phyloP scores from a whole-genome alignment of 1,140 invertebrate genomes.

The Dinoponera quadriceps region DNA sequence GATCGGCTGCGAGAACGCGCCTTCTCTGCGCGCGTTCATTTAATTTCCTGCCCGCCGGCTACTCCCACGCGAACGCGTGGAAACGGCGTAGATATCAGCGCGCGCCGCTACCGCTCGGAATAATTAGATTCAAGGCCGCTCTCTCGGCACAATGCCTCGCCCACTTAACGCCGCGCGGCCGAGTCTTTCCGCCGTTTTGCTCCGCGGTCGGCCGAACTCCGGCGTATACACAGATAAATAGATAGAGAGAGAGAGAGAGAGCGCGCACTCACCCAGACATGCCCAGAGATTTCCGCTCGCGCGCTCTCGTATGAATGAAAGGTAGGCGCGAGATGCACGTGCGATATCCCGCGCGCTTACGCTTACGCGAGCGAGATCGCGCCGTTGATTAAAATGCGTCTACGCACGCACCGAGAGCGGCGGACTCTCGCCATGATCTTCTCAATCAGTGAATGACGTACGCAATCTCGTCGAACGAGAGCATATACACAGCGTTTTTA shows the following conservation, averaged over 20 bases:
- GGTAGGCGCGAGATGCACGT: constrained; percentile 18
- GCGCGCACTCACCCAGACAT: background rate
- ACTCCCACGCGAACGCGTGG: constrained; percentile 48
- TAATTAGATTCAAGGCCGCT: constrained; percentile 77
- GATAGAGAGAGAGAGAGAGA: background rate
- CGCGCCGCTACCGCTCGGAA: constrained; percentile 64
- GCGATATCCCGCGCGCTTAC: constrained; percentile 20
- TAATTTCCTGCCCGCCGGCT: constrained; percentile 52
- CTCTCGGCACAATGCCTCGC: constrained; percentile 70
- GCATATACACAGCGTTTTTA: too few species aligned
- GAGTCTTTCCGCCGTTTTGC: constrained; percentile 64
- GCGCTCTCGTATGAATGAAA: constrained; percentile 35
- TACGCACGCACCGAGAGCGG: background rate
- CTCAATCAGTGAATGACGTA: too few species aligned
- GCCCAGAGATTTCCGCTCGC: constrained; percentile 32
- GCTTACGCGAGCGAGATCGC: constrained; percentile 30
- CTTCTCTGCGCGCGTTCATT: constrained; percentile 45
- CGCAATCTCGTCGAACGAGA: background rate
- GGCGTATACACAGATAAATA: background rate
- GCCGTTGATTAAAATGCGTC: constrained; percentile 14
- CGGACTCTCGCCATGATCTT: too few species aligned
- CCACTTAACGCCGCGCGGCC: constrained; percentile 55
- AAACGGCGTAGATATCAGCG: constrained; percentile 51
- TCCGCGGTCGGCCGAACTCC: constrained; percentile 12
- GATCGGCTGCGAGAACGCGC: constrained; percentile 13